These are phyloP conservation scores for Phrynocephalus versicolor DNA, from an alignment of 2,113 vertebrate species.

Conservation along the genomic window DNA sequence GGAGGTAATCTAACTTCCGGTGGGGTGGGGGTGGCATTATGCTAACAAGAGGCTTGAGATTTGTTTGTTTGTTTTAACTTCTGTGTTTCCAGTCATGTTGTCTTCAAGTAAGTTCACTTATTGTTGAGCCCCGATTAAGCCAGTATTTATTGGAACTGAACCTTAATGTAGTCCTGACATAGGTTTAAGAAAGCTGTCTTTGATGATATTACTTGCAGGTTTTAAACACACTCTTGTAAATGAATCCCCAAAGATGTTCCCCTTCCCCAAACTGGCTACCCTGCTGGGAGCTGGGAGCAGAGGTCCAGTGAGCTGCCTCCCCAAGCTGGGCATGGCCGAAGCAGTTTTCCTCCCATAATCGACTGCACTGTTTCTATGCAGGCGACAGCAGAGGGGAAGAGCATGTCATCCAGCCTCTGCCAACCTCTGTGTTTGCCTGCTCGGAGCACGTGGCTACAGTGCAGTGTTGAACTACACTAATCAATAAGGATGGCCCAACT, in stretches of 20 bases:
- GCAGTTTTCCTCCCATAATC: background rate
- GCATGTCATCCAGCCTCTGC: background rate
- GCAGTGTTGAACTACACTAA: background rate
- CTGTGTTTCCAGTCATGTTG: slow-evolving; percentile 8
- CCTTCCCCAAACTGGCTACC: background rate
- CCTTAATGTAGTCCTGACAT: background rate
- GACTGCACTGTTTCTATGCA: background rate
- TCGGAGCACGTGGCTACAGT: background rate
- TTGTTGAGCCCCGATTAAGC: background rate
- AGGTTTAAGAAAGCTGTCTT: background rate
- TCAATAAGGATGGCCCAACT: background rate
- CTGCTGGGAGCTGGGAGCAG: background rate
- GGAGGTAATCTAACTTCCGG: slow-evolving; percentile 83
- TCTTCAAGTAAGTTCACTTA: background rate
- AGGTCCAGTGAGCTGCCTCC: background rate
- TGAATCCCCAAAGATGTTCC: background rate
- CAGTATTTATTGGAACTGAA: background rate
- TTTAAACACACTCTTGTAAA: background rate
- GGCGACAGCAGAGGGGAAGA: background rate
- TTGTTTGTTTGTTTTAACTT: slow-evolving; percentile 13
- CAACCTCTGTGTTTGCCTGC: background rate
- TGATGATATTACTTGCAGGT: background rate
- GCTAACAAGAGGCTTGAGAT: background rate
- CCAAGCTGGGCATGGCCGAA: background rate
- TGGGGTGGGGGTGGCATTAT: slow-evolving; percentile 13